Percentiles rank a stretch among this genome's conserved stretches.
These are phyloP conservation scores for Ophion slaviceki DNA, from an alignment of 2,888 invertebrate genomes.

Conservation along the genomic window DNA sequence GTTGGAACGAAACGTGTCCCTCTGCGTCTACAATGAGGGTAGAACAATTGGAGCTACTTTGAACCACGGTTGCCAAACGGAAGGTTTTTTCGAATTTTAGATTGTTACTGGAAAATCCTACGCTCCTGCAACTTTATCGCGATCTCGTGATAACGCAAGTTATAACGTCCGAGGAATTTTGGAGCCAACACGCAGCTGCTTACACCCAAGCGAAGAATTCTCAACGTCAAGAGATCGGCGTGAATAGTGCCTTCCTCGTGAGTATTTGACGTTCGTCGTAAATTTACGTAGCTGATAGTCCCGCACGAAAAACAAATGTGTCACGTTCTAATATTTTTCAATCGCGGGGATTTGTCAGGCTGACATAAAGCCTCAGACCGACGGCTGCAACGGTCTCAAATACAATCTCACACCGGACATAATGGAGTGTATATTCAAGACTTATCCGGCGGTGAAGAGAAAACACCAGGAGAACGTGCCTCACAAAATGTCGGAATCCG, in stretches of 20 bases:
- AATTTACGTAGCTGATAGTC: neutral
- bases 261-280: slow-evolving; percentile 65
- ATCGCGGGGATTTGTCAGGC: slow-evolving; percentile 85
- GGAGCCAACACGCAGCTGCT: slow-evolving; percentile 94
- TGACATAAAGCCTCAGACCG: slow-evolving; percentile 98
- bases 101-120: slow-evolving; percentile 94
- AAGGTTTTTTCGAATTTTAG: slow-evolving; percentile 81
- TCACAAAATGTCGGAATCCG: slow-evolving; percentile 95
- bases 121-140: slow-evolving; percentile 96
- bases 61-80: neutral
- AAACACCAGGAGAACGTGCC: slow-evolving; percentile 99
- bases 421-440: slow-evolving; percentile 99
- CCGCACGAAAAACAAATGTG: neutral
- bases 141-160: slow-evolving; percentile 98
- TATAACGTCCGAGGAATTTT: slow-evolving; percentile 98
- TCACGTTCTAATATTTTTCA: neutral
- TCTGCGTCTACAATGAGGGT: neutral
- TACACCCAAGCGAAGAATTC: slow-evolving; percentile 90
- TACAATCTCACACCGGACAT: slow-evolving; percentile 99
- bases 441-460: slow-evolving; percentile 98
- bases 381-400: slow-evolving; percentile 97
- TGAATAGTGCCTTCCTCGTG: slow-evolving; percentile 87
- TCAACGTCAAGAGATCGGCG: slow-evolving; percentile 93
- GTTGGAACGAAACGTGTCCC: neutral
- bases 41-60: neutral